Base-by-base conservation (phyloP, 2,113 vertebrate species). In the Fukomys damarensis region DNA sequence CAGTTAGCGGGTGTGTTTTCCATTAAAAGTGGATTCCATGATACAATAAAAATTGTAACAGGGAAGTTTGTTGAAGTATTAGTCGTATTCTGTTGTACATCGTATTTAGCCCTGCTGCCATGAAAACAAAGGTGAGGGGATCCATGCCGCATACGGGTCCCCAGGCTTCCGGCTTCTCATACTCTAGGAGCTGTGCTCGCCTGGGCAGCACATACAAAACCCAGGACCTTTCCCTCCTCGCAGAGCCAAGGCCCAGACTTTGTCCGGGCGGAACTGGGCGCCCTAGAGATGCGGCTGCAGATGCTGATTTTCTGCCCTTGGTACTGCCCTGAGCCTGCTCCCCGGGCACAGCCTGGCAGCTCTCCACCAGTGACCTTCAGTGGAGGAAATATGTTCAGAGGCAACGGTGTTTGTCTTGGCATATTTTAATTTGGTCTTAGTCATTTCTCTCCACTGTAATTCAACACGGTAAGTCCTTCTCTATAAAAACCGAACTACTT, bases 11-110 rank as follows among this genome's bases (percentile, higher is more conserved):
- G 79, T 86, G 2, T 49, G 58, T 93, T 96, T 87, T 97, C 88
- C 82, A 87, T 96, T 85, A 80, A 76, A 91, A 86, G 5, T 32
- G 20, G 38, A 68, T 66, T 86, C 43, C 6, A 14, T 83, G 38
- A 26, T 63, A 89, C 83, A 65, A 93, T 91, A 91, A 96, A 89
- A 91, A 61, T 58, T 92, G 54, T 91, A 95, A 86, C 80, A 26
- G 86, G 94, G 97, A 54, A 26, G 52, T 52, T 32, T 65, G 22
- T 88, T 94, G 59, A 91, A 95, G 76, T 89, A 26, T 96, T 92
- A 89, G 14, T 82, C 54, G 22, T 93, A n/a, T 68, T 82, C 41
- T 96, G 7, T 24, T 76, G 22, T 80, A 59, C 52, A 46, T 83
- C 86, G 68, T 81, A 38, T 80, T 86, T 89, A 93, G 95, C 38